Conservation (phyloP, 2,888 invertebrate species). For the Rhagonycha lutea region DNA sequence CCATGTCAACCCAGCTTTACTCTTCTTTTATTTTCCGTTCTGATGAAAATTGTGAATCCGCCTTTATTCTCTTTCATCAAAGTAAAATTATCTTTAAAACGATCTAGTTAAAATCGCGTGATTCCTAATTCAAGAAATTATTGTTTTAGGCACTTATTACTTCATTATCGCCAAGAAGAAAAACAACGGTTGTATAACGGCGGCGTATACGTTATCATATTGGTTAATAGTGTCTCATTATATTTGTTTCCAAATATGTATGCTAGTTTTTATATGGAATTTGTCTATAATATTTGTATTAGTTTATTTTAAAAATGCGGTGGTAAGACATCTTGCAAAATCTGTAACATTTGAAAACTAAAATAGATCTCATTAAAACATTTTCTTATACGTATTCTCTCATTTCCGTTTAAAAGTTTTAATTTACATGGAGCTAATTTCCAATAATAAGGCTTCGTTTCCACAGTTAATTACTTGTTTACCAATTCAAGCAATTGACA, state of each 20-base stretch:
- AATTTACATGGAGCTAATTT: neutral
- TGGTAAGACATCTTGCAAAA: constrained; percentile 15
- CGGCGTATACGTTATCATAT: constrained; percentile 2
- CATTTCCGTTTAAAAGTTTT: neutral
- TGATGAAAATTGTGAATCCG: no score
- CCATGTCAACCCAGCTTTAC: no score
- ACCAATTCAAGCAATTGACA: neutral
- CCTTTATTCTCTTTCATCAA: no score
- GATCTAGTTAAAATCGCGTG: no score
- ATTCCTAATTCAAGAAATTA: neutral
- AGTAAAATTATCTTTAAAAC: no score
- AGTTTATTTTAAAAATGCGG: constrained; percentile 22
- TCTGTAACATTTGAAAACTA: constrained; percentile 8
- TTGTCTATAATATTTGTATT: constrained; percentile 12
- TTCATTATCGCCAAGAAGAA: neutral
- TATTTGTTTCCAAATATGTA: constrained; percentile 3
- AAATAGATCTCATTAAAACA: neutral
- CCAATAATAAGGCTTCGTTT: neutral
- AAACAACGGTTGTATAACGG: neutral
- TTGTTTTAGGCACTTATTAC: constrained; percentile 14
- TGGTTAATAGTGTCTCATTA: constrained; percentile 13
- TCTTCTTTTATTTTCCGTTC: no score
- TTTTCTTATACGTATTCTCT: neutral
- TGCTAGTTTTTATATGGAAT: constrained; percentile 12
- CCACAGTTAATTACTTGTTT: neutral